phyloP scores from a whole-genome alignment of 2,113 vertebrate genomes.

The Lonchura striata region DNA sequence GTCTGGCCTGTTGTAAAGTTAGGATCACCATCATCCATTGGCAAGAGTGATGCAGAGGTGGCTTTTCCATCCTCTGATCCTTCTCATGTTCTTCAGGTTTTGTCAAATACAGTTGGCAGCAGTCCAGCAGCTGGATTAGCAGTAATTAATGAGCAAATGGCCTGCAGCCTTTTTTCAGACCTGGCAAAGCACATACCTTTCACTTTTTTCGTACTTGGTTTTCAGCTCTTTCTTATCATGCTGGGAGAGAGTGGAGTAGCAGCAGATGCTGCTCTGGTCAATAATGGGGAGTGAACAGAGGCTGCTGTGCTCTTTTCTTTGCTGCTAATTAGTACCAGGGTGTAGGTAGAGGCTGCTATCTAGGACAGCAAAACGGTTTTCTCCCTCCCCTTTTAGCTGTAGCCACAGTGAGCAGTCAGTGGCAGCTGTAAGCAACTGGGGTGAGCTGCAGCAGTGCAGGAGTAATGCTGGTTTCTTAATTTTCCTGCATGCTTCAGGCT shows the following conservation, averaged over 20 bases:
- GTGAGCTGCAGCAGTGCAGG: background rate
- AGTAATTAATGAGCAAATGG: conserved; percentile 19
- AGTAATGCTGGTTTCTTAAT: background rate
- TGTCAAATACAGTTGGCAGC: background rate
- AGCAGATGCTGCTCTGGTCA: background rate
- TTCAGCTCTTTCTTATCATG: background rate
- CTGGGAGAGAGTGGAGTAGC: background rate
- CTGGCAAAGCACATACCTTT: background rate
- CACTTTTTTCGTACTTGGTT: background rate
- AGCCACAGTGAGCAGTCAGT: background rate
- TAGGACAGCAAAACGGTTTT: background rate
- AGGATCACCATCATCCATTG: background rate
- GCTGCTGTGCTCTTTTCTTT: background rate
- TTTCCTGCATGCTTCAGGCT: background rate
- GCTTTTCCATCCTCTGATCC: background rate
- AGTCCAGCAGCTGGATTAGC: background rate
- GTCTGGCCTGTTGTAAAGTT: background rate
- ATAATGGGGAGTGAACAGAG: background rate
- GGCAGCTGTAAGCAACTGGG: conserved; percentile 46
- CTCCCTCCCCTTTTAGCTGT: background rate
- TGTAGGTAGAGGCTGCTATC: background rate
- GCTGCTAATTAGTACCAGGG: background rate
- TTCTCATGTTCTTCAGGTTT: background rate
- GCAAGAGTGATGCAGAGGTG: background rate
- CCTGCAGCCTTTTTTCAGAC: conserved; percentile 1